phyloP scores from a whole-genome alignment of 2,113 vertebrate genomes.

The Megaptera novaeangliae region DNA sequence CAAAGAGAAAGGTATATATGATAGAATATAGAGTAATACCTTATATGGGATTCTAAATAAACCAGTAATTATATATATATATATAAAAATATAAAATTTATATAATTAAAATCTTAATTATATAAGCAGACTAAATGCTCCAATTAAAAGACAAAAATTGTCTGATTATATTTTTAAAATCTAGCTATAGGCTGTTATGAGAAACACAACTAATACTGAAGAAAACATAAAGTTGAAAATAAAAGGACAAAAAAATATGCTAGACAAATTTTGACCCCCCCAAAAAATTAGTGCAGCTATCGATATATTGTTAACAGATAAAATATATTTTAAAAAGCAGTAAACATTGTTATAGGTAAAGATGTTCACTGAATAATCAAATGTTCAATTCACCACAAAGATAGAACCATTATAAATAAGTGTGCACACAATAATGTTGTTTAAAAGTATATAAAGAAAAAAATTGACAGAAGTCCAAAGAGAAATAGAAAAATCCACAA shows the following conservation, averaged over 20 bases:
- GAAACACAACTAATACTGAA: neutral
- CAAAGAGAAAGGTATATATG: neutral
- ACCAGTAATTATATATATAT: neutral
- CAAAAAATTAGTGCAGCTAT: neutral
- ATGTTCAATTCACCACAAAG: neutral
- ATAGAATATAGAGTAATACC: neutral
- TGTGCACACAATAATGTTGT: neutral
- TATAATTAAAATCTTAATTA: neutral
- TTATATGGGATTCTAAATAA: neutral
- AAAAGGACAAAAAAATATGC: neutral
- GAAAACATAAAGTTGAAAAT: neutral
- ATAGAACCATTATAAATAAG: neutral
- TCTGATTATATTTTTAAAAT: neutral
- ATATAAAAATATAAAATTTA: no score
- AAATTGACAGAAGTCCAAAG: neutral
- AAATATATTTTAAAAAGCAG: neutral
- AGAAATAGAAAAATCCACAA: neutral
- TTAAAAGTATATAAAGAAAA: neutral
- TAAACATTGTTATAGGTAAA: neutral
- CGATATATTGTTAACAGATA: neutral
- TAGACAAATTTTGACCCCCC: neutral
- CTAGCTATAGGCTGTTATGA: neutral
- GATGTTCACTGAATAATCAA: neutral
- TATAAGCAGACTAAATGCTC: neutral
- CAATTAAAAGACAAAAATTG: neutral